Conservation (phyloP, 1,140 invertebrate genomes). For the Pseudomyrmex pallidus region DNA sequence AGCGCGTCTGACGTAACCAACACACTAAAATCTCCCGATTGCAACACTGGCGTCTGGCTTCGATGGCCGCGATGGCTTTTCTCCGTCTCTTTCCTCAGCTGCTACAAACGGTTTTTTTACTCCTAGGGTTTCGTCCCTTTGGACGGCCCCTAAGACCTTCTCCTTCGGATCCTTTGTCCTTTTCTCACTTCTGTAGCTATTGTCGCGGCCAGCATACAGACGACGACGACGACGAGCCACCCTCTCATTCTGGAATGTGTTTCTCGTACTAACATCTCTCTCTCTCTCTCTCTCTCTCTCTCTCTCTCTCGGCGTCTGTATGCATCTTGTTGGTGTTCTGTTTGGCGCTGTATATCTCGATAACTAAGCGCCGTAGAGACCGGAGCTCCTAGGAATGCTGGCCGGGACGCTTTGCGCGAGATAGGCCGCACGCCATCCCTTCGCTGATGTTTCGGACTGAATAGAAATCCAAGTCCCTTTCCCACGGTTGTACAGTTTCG, state of each 20-base stretch:
- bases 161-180: neutral
- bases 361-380: constrained; percentile 52
- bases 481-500: constrained; percentile 11
- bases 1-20: constrained; percentile 8
- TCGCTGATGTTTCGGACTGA: constrained; percentile 30
- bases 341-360: constrained; percentile 41
- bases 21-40: constrained; percentile 30
- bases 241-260: constrained; percentile 37
- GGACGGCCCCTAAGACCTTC: constrained; percentile 16
- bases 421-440: constrained; percentile 22
- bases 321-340: constrained; percentile 19
- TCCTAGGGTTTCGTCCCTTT: neutral
- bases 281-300: neutral
- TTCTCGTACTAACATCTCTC: constrained; percentile 12
- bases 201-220: neutral
- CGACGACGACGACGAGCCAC: constrained; percentile 34
- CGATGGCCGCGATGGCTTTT: constrained; percentile 26
- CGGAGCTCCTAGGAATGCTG: constrained; percentile 40
- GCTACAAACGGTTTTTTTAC: constrained; percentile 16
- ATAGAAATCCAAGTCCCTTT: constrained; percentile 47
- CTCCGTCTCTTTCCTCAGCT: neutral
- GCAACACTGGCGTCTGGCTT: constrained; percentile 42
- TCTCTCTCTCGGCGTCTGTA: neutral
- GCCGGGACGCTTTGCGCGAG: constrained; percentile 36
- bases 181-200: constrained; percentile 15